Evolutionary conservation across 2,888 invertebrate genomes (phyloP), one percentile per base, ranked within the genome.

Genomic region (Rhimphoctona megacephalus): DNA sequence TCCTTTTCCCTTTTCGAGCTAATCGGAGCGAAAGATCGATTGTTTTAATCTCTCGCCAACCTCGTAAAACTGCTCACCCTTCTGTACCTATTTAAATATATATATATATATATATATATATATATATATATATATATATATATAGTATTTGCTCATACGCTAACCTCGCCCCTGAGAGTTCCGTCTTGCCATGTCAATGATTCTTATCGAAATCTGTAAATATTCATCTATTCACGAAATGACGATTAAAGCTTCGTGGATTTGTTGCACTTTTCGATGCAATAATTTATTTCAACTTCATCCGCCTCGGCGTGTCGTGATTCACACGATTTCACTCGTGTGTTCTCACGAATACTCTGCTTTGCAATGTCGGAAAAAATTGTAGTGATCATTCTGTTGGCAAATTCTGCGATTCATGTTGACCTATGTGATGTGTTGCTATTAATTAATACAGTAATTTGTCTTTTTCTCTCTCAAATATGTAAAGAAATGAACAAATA

Each of bases 11-110:
- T 52, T 57, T 72, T 69, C 78, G 81, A 74, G 69, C 84, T 84
- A 87, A 87, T 87, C 86, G 84, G 85, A 79, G 70, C 76, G 85
- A 76, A 76, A 79, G 85, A 87, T 87, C 85, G 85, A 87, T 87
- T 85, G 84, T 87, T 87, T 87, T 76, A 79, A 85, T 87, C 85
- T 79, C 70, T 61, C 36, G 74, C 22, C 46, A 82, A 74, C 61
- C 84, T 85, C 86, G 85, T 87, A 85, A 85, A 81, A 64, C 22
- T 54, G 33, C 54, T 72, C 33, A n/a, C 33, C 49, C 78, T 74
- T 46, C n/a, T 61, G 30, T 17, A 30, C 30, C 61, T 61, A 1
- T 30, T 61, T 64, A 46, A 36, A 54, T 25, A 14, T 54, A 22
- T 70, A 25, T 46, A n/a, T 36, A 39, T 36, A 64, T 69, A 11